Conservation (phyloP, 2,113 vertebrate species). For the Dicaeum eximium region DNA sequence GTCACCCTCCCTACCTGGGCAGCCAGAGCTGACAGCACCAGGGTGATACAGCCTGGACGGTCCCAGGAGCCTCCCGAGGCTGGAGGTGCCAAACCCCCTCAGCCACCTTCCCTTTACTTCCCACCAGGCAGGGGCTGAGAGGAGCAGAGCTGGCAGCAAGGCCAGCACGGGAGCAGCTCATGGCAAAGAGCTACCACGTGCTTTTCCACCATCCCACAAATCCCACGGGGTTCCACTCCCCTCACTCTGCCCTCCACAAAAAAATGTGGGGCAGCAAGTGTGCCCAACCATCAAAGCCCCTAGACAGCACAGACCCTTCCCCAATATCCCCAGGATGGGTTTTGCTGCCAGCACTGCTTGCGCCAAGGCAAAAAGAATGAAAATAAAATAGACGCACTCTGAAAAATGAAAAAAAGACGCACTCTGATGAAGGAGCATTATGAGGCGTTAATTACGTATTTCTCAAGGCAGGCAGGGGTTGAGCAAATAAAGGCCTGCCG, state of each 20-base stretch:
- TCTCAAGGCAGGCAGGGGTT: constrained; percentile 56
- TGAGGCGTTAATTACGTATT: constrained; percentile 6
- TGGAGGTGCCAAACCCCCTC: background rate
- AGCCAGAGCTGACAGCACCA: fast-evolving
- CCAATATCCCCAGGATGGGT: fast-evolving
- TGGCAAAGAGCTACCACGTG: background rate
- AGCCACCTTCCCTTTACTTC: background rate
- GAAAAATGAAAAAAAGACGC: fast-evolving
- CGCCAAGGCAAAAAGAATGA: background rate
- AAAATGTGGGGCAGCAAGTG: background rate
- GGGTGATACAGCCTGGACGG: background rate
- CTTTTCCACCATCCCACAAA: background rate
- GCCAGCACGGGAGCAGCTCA: background rate
- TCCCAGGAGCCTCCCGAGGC: background rate
- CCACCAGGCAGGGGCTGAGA: background rate
- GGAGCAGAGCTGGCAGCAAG: background rate
- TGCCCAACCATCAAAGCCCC: background rate
- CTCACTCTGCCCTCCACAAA: background rate
- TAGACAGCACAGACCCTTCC: fast-evolving
- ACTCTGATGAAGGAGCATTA: background rate
- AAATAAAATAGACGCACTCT: background rate
- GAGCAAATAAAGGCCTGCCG: constrained; percentile 61
- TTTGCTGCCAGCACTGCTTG: background rate
- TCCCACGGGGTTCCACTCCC: background rate
- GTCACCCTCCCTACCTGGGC: fast-evolving